Percentiles rank a stretch among this genome's conserved stretches.
These are phyloP conservation scores for Philonicus albiceps DNA, from an alignment of 2,888 invertebrate genomes.

Conservation along the genomic window DNA sequence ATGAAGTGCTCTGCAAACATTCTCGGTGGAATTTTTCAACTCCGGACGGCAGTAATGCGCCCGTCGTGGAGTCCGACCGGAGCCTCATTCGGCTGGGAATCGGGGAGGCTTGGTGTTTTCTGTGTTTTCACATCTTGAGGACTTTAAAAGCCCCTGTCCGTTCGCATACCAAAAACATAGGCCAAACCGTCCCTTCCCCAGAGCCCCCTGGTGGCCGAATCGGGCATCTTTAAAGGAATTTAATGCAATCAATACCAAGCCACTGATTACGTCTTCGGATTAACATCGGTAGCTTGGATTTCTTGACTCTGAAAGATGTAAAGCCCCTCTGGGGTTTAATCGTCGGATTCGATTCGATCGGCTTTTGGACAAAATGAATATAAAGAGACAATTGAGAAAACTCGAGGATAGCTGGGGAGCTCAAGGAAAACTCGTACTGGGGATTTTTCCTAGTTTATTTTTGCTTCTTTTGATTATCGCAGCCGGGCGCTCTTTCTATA, in stretches of 20 bases:
- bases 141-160: neutral
- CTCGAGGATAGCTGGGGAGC: neutral
- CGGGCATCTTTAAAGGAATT: neutral
- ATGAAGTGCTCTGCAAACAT: slow-evolving; percentile 11
- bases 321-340: neutral
- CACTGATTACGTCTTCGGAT: neutral
- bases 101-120: neutral
- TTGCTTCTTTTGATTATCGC: neutral
- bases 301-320: neutral
- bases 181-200: neutral
- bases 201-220: neutral
- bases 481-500: neutral
- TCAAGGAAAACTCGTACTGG: neutral
- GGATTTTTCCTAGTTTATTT: neutral
- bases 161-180: neutral
- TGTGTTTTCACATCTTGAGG: neutral
- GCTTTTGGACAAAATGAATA: neutral
- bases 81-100: neutral
- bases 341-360: neutral
- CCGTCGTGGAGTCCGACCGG: neutral
- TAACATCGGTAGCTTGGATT: neutral
- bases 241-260: neutral
- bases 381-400: neutral
- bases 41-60: neutral
- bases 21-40: neutral